Evolutionary conservation across 2,797 vertebrate genomes (phyloP), one percentile per base, ranked within the genome.

Genomic region (Odontamblyopus rebecca): DNA sequence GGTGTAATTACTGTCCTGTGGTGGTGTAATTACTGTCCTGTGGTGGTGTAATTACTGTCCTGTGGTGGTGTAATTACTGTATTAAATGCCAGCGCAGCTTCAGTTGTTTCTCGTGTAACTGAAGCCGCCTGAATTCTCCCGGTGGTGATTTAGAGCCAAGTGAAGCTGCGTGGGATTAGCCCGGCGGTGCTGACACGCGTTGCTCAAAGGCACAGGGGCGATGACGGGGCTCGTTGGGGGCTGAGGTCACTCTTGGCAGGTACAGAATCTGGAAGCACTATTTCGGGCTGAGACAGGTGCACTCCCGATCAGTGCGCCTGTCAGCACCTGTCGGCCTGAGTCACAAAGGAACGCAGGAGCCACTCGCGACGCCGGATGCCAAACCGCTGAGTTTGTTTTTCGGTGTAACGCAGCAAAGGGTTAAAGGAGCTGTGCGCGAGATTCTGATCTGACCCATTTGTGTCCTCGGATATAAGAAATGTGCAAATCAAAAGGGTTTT

Each of bases 201-300:
- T 63, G 61, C n/a, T 63, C 61, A 44, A 26, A 63, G 0, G 61
- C 62, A 74, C 16, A 75, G 57, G 71, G 53, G 70, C 66, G 70
- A 61, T 77, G 69, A 69, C 66, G 66, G 66, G 77, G 56, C 79
- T 81, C 62, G 84, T 83, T 79, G 82, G 83, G 72, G 82, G 76
- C 72, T 76, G 75, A 80, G 74, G 73, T 72, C 82, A 77, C 88
- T 85, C 85, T 85, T 87, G 84, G 82, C 86, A 93, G 90, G 90
- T 92, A 90, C 72, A 87, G 74, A 89, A 66, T 66, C 44, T 27
- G 44, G 23, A 26, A 8, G 15, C 13, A 2, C 44, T 66, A 87
- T 88, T 84, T 84, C 79, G 83, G 76, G 84, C 84, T 61, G 78
- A 69, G 86, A 93, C 93, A 94, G 93, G 93, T 94, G 93, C 92